phyloP scores from a whole-genome alignment of 1,140 invertebrate genomes.

The Sycophila sp. region DNA sequence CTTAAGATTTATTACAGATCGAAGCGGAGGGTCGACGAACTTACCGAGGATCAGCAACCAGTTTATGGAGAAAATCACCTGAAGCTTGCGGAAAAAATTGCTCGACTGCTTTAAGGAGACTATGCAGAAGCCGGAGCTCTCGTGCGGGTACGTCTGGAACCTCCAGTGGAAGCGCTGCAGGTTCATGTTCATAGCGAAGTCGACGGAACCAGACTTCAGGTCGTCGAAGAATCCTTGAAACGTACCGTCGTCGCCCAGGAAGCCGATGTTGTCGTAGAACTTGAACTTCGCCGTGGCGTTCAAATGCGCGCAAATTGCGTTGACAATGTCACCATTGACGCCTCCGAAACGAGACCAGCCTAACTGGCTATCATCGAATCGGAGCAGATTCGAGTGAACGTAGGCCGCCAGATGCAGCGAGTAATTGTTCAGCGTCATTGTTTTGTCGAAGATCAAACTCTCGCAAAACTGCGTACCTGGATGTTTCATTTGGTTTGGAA shows the following conservation, averaged over 20 bases:
- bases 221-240: slow-evolving; percentile 33
- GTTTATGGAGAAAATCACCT: not conserved
- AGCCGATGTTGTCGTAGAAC: slow-evolving; percentile 24
- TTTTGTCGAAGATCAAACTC: slow-evolving; percentile 39
- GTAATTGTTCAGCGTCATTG: slow-evolving; percentile 28
- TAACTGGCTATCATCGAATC: not conserved
- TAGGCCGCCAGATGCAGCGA: slow-evolving; percentile 36
- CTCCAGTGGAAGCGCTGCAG: not conserved
- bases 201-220: slow-evolving; percentile 26
- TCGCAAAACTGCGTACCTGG: no score
- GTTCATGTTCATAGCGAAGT: slow-evolving; percentile 12
- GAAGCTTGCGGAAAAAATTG: not conserved
- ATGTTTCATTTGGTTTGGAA: no score
- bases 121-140: not conserved
- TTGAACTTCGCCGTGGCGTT: slow-evolving; percentile 14
- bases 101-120: not conserved
- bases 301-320: slow-evolving; percentile 30
- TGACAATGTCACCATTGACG: slow-evolving; percentile 37
- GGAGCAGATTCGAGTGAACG: slow-evolving; percentile 6
- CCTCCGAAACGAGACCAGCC: slow-evolving; percentile 31
- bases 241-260: slow-evolving; percentile 23
- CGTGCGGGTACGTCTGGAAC: not conserved
- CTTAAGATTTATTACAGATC: no score
- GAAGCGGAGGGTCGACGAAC: no score
- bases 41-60: not conserved